Evolutionary conservation across 2,888 invertebrate species (phyloP).

Genomic region (Tholera decimalis): DNA sequence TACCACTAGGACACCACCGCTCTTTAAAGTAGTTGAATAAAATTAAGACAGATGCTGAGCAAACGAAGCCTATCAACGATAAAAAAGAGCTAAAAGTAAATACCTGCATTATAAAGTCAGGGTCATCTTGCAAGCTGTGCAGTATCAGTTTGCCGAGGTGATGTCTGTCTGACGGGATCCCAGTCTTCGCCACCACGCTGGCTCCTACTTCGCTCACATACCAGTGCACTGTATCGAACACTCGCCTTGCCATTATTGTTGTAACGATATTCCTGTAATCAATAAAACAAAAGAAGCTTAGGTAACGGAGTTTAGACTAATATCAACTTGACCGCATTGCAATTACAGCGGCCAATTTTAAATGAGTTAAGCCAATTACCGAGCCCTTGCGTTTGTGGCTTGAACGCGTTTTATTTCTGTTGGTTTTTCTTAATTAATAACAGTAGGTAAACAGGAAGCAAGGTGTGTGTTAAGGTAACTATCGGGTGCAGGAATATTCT

Average conservation of each 20-base stretch:
- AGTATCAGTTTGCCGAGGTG: slow-evolving; percentile 81
- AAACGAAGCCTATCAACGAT: too few relatives aligned
- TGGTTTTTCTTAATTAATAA: too few relatives aligned
- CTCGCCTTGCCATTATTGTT: slow-evolving; percentile 21
- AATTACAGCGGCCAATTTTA: background rate
- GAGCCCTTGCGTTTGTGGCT: too few relatives aligned
- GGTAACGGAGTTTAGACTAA: background rate
- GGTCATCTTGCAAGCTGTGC: slow-evolving; percentile 74
- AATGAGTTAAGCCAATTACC: background rate
- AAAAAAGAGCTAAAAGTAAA: background rate
- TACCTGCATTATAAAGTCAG: slow-evolving; percentile 78
- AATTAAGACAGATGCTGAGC: too few relatives aligned
- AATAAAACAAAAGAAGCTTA: background rate
- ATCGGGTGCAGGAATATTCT: too few relatives aligned
- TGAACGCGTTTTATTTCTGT: too few relatives aligned
- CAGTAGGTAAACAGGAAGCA: too few relatives aligned
- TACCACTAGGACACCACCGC: too few relatives aligned
- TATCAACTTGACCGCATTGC: background rate
- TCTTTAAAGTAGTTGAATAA: background rate
- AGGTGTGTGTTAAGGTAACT: too few relatives aligned
- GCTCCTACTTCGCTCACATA: slow-evolving; percentile 74
- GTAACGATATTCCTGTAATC: slow-evolving; percentile 20
- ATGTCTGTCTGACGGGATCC: slow-evolving; percentile 74
- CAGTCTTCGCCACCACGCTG: slow-evolving; percentile 73
- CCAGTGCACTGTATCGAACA: slow-evolving; percentile 71